A percentile compares a stretch with the other conserved stretches of the same genome.
These are phyloP conservation scores for Oxyruncus cristatus DNA, from an alignment of 2,113 vertebrate genomes.

Conservation along the genomic window DNA sequence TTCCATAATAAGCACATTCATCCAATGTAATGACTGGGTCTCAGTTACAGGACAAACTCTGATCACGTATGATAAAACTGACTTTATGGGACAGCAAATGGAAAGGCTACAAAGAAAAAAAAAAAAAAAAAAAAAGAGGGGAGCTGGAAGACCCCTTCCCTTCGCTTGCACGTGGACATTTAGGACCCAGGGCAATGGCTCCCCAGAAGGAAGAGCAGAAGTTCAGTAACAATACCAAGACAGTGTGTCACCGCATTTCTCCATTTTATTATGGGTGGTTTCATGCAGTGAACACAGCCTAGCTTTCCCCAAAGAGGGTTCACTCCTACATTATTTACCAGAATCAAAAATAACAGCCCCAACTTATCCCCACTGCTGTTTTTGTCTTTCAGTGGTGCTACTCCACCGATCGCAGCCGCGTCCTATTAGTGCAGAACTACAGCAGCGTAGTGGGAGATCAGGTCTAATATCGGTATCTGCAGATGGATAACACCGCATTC, in stretches of 20 bases:
- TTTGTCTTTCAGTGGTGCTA: not conserved
- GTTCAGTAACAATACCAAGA: not conserved
- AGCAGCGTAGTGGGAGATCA: not conserved
- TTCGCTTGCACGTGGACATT: not conserved
- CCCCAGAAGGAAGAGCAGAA: not conserved
- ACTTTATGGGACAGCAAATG: not conserved
- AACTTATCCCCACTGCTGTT: not conserved
- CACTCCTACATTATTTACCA: not conserved
- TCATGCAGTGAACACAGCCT: not conserved
- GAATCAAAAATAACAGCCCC: not conserved
- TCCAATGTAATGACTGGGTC: not conserved
- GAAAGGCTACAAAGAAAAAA: not conserved
- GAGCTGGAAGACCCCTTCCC: not conserved
- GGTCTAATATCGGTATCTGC: constrained; percentile 22
- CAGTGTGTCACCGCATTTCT: not conserved
- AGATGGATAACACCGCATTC: constrained; percentile 27
- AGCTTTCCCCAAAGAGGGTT: not conserved
- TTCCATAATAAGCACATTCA: not conserved
- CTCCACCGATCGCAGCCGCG: not conserved
- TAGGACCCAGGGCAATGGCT: not conserved
- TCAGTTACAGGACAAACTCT: not conserved
- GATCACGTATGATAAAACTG: not conserved
- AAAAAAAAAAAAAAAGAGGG: not conserved
- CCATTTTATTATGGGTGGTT: not conserved
- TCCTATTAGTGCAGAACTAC: constrained; percentile 3